Evolutionary conservation across 2,113 vertebrate genomes (phyloP).

Genomic region (Syngnathoides biaculeatus): DNA sequence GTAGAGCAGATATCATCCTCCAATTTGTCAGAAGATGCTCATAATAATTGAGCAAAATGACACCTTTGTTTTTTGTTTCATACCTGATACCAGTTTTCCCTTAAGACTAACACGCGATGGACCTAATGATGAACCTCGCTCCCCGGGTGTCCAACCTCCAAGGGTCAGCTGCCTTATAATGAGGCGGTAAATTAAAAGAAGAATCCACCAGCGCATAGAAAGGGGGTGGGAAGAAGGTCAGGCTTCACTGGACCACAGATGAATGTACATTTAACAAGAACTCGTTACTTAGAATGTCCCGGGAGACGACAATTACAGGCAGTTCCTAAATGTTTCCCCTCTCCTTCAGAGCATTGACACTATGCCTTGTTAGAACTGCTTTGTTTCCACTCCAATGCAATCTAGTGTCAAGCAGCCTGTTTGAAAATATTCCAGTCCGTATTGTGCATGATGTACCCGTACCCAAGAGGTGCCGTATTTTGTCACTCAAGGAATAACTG

Average conservation of each 20-base stretch:
- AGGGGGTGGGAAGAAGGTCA: conserved; percentile 4
- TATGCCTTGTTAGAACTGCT: conserved; percentile 11
- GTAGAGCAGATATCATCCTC: not conserved
- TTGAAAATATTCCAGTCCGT: not conserved
- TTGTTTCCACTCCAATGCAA: conserved; percentile 7
- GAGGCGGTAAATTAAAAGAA: conserved; percentile 24
- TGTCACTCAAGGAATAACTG: not conserved
- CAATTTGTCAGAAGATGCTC: not conserved
- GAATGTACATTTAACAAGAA: conserved; percentile 23
- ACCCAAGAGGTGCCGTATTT: not conserved
- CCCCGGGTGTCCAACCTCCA: conserved; percentile 6
- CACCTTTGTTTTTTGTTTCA: conserved; percentile 16
- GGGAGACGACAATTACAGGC: conserved; percentile 4
- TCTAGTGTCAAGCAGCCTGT: not conserved
- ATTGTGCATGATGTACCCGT: not conserved
- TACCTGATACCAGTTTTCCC: not conserved
- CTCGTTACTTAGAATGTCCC: conserved; percentile 19
- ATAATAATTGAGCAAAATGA: not conserved
- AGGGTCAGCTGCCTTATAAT: conserved; percentile 26
- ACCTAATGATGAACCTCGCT: conserved; percentile 19
- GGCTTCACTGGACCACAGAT: conserved; percentile 2
- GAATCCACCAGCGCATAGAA: conserved; percentile 24
- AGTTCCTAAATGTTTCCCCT: not conserved
- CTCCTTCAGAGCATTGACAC: conserved; percentile 23
- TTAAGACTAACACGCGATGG: conserved; percentile 9